Evolutionary conservation across 2,797 vertebrate species (phyloP).

Genomic region (Karalla daura): DNA sequence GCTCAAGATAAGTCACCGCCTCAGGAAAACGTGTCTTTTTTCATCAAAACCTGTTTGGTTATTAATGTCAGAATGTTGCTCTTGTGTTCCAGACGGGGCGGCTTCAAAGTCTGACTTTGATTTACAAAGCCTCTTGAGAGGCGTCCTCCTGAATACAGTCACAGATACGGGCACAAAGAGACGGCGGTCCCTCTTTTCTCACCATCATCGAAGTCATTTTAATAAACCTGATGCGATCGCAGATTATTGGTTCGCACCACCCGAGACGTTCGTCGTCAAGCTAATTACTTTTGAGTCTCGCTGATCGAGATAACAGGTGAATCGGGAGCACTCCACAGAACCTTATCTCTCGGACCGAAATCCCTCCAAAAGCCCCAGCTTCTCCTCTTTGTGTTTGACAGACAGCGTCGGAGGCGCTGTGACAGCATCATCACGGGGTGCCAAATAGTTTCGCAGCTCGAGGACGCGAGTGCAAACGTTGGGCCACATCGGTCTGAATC

Average conservation of each 20-base stretch:
- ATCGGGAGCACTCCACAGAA: not conserved
- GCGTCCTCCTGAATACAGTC: not conserved
- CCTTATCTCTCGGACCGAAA: not conserved
- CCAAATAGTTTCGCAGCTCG: conserved; percentile 39
- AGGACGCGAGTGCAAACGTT: conserved; percentile 46
- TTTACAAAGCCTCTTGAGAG: no score
- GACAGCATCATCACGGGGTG: not conserved
- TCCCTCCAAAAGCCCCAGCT: not conserved
- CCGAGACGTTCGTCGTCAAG: conserved; percentile 4
- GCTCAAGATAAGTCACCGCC: no score
- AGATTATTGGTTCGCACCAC: conserved; percentile 11
- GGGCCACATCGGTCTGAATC: conserved; percentile 41
- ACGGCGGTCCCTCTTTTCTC: not conserved
- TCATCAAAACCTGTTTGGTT: no score
- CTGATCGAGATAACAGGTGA: conserved; percentile 11
- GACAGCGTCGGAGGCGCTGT: conserved; percentile 10
- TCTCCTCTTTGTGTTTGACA: not conserved
- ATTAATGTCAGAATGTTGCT: no score
- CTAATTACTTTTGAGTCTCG: conserved; percentile 19
- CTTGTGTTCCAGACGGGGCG: no score
- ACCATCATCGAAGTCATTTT: conserved; percentile 4
- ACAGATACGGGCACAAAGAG: not conserved
- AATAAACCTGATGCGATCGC: not conserved
- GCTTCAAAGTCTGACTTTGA: no score
- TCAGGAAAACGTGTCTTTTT: no score